phyloP scores from a whole-genome alignment of 2,797 vertebrate genomes.

The Sebastes taczanowskii region DNA sequence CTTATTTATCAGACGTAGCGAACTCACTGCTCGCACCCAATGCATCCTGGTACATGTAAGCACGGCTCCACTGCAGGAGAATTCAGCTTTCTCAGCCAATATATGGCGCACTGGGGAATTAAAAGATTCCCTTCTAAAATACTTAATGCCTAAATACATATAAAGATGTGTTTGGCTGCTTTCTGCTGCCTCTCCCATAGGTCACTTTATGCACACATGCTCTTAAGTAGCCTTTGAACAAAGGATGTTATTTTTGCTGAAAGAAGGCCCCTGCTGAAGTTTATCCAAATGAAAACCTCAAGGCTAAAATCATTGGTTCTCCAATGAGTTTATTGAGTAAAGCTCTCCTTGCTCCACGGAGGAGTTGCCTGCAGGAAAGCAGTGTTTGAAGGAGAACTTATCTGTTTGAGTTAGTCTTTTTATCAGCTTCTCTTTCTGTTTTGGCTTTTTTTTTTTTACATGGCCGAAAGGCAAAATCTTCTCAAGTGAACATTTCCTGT shows the following conservation, averaged over 20 bases:
- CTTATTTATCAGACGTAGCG: neutral
- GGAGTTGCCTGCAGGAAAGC: slow-evolving; percentile 46
- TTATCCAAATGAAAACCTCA: slow-evolving; percentile 56
- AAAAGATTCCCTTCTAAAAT: neutral
- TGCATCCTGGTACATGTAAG: no score
- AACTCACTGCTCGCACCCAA: neutral
- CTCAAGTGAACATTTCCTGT: slow-evolving; percentile 65
- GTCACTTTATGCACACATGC: slow-evolving; percentile 24
- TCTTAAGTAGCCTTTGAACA: slow-evolving; percentile 29
- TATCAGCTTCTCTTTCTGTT: slow-evolving; percentile 40
- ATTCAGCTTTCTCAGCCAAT: neutral
- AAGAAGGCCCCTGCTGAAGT: slow-evolving; percentile 31
- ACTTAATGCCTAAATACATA: neutral
- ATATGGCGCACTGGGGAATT: neutral
- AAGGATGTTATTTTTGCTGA: slow-evolving; percentile 48
- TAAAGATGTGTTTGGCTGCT: neutral
- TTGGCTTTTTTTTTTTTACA: slow-evolving; percentile 36
- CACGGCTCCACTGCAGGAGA: neutral
- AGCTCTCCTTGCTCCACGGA: slow-evolving; percentile 34
- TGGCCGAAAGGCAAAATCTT: slow-evolving; percentile 57
- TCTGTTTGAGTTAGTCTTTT: slow-evolving; percentile 39
- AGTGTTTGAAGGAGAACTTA: slow-evolving; percentile 34
- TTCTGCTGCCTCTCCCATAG: slow-evolving; percentile 2
- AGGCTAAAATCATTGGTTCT: slow-evolving; percentile 43
- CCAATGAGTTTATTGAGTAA: slow-evolving; percentile 62